Conservation (phyloP, 2,888 invertebrate genomes). For the Biston stratarius region DNA sequence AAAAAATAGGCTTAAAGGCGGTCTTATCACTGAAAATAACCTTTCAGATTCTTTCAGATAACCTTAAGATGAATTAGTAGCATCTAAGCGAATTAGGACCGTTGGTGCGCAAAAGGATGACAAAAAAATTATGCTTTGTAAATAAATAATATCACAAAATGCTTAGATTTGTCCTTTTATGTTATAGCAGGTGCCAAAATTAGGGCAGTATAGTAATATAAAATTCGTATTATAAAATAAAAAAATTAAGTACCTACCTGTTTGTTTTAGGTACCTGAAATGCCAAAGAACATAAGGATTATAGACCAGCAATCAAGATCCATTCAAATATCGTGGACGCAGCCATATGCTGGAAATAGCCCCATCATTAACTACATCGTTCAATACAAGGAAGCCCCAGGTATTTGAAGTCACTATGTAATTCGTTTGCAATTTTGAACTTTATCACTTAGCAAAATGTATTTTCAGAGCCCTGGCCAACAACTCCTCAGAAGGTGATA, state of each 20-base stretch:
- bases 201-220: no score
- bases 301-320: slow-evolving; percentile 94
- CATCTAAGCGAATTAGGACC: no score
- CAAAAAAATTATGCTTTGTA: no score
- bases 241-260: slow-evolving; percentile 4
- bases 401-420: slow-evolving; percentile 66
- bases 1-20: no score
- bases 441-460: slow-evolving; percentile 7
- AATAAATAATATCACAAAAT: no score
- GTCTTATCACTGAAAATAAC: no score
- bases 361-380: slow-evolving; percentile 95
- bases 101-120: no score
- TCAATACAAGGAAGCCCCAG: slow-evolving; percentile 94
- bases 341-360: slow-evolving; percentile 95
- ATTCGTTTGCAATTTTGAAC: background rate
- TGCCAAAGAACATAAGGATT: slow-evolving; percentile 94
- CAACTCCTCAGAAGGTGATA: slow-evolving; percentile 92
- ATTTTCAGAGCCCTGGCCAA: slow-evolving; percentile 91
- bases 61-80: no score
- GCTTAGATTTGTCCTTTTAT: no score
- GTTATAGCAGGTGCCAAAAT: no score
- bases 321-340: slow-evolving; percentile 95
- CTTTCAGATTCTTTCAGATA: no score
- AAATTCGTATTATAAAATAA: background rate
- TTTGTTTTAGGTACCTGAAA: slow-evolving; percentile 92